Evolutionary conservation across 2,888 invertebrate genomes (phyloP).

Genomic region (Synergus japonicus): DNA sequence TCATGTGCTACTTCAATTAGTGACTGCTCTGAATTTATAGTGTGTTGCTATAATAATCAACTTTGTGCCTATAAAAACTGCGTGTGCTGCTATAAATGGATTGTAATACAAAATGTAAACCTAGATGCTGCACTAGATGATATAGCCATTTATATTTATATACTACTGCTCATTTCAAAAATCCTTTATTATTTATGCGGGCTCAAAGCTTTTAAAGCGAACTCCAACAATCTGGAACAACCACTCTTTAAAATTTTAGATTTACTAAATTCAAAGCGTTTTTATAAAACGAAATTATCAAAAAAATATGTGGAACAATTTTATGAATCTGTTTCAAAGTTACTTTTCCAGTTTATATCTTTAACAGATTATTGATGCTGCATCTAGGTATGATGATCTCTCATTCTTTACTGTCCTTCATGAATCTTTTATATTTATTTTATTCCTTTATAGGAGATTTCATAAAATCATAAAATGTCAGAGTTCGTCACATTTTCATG

Average conservation of each 20-base stretch:
- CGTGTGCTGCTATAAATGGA: constrained; percentile 13
- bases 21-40: constrained; percentile 10
- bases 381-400: neutral
- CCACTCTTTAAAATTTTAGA: too few relatives aligned
- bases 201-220: too few relatives aligned
- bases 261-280: too few relatives aligned
- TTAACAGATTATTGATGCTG: neutral
- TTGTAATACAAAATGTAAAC: constrained; percentile 24
- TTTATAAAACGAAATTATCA: too few relatives aligned
- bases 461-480: neutral
- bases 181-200: neutral
- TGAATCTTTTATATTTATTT: neutral
- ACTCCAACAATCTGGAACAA: too few relatives aligned
- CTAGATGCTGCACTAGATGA: constrained; percentile 17
- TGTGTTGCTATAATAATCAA: neutral
- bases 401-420: neutral
- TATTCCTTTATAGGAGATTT: neutral
- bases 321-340: neutral
- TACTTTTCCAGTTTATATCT: neutral
- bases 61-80: neutral
- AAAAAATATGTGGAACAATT: too few relatives aligned
- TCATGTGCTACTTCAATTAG: neutral
- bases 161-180: neutral
- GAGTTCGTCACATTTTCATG: neutral
- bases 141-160: neutral